Evolutionary conservation across 2,888 invertebrate species (phyloP).

Genomic region (Diploptera punctata): DNA sequence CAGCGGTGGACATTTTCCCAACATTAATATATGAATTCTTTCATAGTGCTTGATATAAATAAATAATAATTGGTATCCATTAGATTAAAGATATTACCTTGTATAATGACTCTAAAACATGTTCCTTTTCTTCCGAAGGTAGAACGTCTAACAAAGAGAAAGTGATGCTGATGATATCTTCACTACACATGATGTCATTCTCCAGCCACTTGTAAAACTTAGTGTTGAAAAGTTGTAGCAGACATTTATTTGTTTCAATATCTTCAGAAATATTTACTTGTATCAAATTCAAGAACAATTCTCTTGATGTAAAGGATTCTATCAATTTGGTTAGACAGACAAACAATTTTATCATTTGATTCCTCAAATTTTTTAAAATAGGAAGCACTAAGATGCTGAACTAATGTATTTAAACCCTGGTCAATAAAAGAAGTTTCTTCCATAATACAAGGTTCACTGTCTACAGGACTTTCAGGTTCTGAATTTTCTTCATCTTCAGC

Average conservation of each 20-base stretch:
- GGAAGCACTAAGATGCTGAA: neutral
- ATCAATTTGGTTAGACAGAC: neutral
- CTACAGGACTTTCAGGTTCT: neutral
- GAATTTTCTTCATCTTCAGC: neutral
- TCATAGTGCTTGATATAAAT: too few species aligned
- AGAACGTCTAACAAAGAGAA: conserved; percentile 67
- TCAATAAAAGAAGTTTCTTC: neutral
- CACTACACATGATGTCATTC: conserved; percentile 59
- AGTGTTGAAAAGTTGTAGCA: conserved; percentile 52
- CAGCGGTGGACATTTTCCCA: too few species aligned
- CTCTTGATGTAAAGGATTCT: conserved; percentile 1
- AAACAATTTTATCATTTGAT: neutral
- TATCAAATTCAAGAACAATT: conserved; percentile 9
- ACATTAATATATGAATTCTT: too few species aligned
- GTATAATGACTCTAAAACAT: conserved; percentile 62
- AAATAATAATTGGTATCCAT: too few species aligned
- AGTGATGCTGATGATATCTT: conserved; percentile 65
- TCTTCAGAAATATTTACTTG: neutral
- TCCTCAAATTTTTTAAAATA: conserved; percentile 42
- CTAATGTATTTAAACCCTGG: neutral
- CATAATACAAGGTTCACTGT: too few species aligned
- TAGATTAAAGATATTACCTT: too few species aligned
- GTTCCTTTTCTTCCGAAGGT: conserved; percentile 60
- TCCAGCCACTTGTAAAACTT: conserved; percentile 60
- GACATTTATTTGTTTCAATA: neutral